A percentile compares a stretch with the other conserved stretches of the same genome.
Conservation (phyloP, 92 coral and sea anemone genomes). For the Heteractis magnifica region DNA sequence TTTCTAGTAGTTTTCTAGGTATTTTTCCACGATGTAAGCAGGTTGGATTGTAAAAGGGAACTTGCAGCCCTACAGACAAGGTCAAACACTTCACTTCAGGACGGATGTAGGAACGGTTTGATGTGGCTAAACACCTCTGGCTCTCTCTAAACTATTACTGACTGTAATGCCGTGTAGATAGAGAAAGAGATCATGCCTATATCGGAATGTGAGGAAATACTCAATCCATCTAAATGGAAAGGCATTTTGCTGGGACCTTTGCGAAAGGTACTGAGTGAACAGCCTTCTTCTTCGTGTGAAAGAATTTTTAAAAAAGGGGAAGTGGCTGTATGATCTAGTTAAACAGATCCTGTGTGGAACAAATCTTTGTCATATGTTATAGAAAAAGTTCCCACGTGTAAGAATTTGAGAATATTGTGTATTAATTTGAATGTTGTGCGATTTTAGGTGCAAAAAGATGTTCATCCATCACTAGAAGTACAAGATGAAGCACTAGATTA, state of each 20-base stretch:
- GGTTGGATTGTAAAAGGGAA: conserved; percentile 8
- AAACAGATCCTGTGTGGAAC: conserved; percentile 48
- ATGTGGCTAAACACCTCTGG: conserved; percentile 4
- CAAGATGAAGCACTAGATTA: conserved; percentile 93
- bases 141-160: conserved; percentile 22
- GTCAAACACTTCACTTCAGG: conserved; percentile 15
- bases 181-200: conserved; percentile 77
- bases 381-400: not conserved
- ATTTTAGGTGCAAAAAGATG: conserved; percentile 89
- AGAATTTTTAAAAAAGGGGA: conserved; percentile 47
- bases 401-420: not conserved
- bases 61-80: conserved; percentile 9
- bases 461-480: conserved; percentile 80
- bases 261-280: conserved; percentile 72
- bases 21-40: conserved; percentile 16
- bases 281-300: conserved; percentile 7
- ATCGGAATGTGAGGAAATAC: conserved; percentile 80
- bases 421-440: conserved; percentile 13
- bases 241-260: conserved; percentile 84
- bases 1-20: not conserved
- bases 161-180: conserved; percentile 70
- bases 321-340: conserved; percentile 39
- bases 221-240: conserved; percentile 86
- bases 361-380: not conserved
- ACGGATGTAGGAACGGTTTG: conserved; percentile 18